Evolutionary conservation across 2,888 invertebrate species (phyloP).

Genomic region (Apotomis turbidana): DNA sequence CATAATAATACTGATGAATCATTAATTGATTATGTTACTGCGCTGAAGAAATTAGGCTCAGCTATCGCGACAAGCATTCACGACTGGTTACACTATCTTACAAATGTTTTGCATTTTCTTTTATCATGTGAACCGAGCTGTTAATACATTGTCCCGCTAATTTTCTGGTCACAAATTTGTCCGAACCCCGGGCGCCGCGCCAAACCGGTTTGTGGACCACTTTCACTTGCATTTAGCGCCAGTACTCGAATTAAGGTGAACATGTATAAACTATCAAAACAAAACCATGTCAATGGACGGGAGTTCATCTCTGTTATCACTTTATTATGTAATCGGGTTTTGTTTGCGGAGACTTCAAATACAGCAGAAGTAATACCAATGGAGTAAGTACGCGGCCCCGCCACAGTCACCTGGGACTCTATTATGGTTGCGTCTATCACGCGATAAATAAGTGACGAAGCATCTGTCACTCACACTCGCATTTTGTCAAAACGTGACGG

Average conservation of each 20-base stretch:
- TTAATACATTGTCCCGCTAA: neutral
- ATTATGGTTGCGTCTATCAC: no score
- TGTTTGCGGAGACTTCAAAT: neutral
- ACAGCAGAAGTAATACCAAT: neutral
- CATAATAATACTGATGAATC: no score
- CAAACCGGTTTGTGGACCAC: conserved; percentile 49
- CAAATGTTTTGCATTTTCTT: neutral
- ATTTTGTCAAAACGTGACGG: no score
- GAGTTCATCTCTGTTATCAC: neutral
- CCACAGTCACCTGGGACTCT: no score
- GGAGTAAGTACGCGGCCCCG: no score
- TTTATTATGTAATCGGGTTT: conserved; percentile 12
- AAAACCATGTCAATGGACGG: conserved; percentile 33
- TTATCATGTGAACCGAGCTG: neutral
- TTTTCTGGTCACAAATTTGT: conserved; percentile 3
- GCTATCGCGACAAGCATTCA: no score
- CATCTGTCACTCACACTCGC: no score
- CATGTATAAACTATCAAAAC: conserved; percentile 10
- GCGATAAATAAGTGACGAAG: no score
- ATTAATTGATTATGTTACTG: no score
- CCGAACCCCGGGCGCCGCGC: conserved; percentile 35
- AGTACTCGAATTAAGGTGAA: conserved; percentile 21
- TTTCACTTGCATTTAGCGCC: conserved; percentile 49
- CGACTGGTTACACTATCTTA: no score
- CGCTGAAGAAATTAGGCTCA: no score